phyloP scores from a whole-genome alignment of 2,888 invertebrate genomes.

The Reticulitermes lucifugus region DNA sequence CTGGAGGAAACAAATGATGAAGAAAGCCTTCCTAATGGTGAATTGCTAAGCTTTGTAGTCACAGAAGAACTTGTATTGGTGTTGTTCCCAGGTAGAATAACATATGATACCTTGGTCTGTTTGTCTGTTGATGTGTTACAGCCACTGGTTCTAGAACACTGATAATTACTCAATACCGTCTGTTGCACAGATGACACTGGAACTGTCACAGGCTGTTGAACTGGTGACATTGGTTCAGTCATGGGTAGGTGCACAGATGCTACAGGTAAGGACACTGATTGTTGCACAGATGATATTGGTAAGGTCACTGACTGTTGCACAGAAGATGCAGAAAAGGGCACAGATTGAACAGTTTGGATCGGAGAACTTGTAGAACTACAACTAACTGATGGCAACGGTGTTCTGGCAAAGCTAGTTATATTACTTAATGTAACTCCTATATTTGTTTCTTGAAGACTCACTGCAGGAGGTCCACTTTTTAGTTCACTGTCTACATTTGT shows the following conservation, averaged over 20 bases:
- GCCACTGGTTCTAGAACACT: background rate
- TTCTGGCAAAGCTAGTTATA: slow-evolving; percentile 32
- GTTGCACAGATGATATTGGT: slow-evolving; percentile 16
- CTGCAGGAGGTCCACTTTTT: background rate
- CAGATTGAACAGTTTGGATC: slow-evolving; percentile 5
- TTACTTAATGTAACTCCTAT: slow-evolving; percentile 2
- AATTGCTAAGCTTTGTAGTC: slow-evolving; percentile 30
- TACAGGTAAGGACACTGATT: slow-evolving; percentile 23
- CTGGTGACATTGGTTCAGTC: background rate
- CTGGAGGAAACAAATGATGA: slow-evolving; percentile 33
- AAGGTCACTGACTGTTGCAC: slow-evolving; percentile 18
- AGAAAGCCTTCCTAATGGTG: slow-evolving; percentile 3
- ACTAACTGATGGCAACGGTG: slow-evolving; percentile 21
- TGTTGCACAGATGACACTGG: slow-evolving; percentile 14
- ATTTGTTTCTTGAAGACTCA: background rate
- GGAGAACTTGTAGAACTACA: slow-evolving; percentile 27
- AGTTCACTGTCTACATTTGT: slow-evolving; percentile 16
- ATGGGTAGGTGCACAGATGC: slow-evolving; percentile 1
- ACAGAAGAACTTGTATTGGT: slow-evolving; percentile 15
- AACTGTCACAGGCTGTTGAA: background rate
- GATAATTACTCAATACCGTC: slow-evolving; percentile 22
- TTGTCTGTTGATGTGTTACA: slow-evolving; percentile 19
- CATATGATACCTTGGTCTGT: slow-evolving; percentile 43
- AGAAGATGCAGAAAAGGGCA: slow-evolving; percentile 3
- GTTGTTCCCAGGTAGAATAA: slow-evolving; percentile 39